Evolutionary conservation across 2,888 invertebrate species (phyloP), one percentile per base, ranked within the genome.

Genomic region (Tipula unca): DNA sequence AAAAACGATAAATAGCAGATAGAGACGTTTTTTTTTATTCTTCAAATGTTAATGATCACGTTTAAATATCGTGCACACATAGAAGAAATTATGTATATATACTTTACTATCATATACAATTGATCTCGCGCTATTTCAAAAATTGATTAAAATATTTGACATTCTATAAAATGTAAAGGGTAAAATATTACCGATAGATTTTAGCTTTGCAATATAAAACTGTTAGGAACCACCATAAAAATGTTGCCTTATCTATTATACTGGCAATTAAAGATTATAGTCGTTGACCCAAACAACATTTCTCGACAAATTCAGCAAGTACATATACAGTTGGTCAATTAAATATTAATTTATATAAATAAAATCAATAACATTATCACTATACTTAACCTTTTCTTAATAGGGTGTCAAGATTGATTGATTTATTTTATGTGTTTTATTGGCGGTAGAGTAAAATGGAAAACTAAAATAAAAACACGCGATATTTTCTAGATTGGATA

Each of bases 11-110:
- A 69, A 69, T 10, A 25, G 69, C 69, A 69, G 69, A 69, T 69
- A 69, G 69, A 69, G 69, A 69, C 69, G 69, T 69, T 69, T 69
- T 20, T 54, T n/a, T 69, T 17, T 48, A 6, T 48, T 48, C 20
- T 69, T 25, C 69, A 69, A 69, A 69, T 69, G 69, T 69, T 69
- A 69, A 69, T 69, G 69, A 69, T 69, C 69, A 69, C 69, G 69
- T 69, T 69, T 69, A 69, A 69, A 69, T 69, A 25, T 69, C 69
- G 69, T 69, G 69, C 69, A 69, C 25, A 69, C 10, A 69, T 10
- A 69, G 69, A 25, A 69, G 69, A 69, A 48, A 48, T 17, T 48
- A 17, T 48, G 13, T 48, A 48, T 25, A 25, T 69, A 25, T 20
- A 25, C 32, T 6, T 32, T 1, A 69, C 20, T 69, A 69, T 48